Base-by-base conservation (phyloP, 2,113 vertebrate species). In the Shinisaurus crocodilurus region DNA sequence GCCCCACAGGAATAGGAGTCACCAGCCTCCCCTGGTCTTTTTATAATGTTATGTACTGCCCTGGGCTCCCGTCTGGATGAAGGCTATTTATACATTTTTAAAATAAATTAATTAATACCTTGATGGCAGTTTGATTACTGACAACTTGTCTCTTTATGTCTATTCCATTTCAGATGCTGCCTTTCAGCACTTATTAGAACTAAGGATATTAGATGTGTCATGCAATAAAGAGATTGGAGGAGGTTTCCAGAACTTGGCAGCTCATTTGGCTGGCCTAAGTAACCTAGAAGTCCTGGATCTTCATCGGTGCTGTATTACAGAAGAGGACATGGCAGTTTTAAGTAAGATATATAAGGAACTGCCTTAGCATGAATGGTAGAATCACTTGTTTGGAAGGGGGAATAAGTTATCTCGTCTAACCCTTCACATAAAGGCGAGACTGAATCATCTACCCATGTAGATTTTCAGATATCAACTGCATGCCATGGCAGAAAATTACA, bases 121-220 rank as follows among this genome's bases (percentile, higher is more conserved):
- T 40, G 34, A 45, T 16, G 37, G 43, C 23, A 82, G 3, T n/a
- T 86, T 50, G 43, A 32, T 65, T 34, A 69, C 60, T 76, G 50
- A 43, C 54, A 29, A 75, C 25, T 75, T 85, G 43, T 43, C 57
- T 34, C 10, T 67, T 25, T 88, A 37, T 92, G 72, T 8, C 18
- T 89, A 83, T 96, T 89, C 82, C 37, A 18, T 94, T 95, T 81
- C 92, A 99, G 98, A 97, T 50, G 50, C 88, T 88, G 94, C 97
- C 45, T 97, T 99, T 57, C 94, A 94, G 85, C 91, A 95, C 87
- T 96, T 98, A 89, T 63, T 95, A 6, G 95, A 96, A 2, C 65
- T 99, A 85, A 96, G 96, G 86, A 97, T 96, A 88, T 83, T 99
- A 93, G 98, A 99, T 79, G 90, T 99, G 65, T 99, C 98, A 0